These are phyloP conservation scores for Cassiopea xamachana DNA, from an alignment of 30 jellyfish, hydroid and myxozoan genomes.

Conservation along the genomic window DNA sequence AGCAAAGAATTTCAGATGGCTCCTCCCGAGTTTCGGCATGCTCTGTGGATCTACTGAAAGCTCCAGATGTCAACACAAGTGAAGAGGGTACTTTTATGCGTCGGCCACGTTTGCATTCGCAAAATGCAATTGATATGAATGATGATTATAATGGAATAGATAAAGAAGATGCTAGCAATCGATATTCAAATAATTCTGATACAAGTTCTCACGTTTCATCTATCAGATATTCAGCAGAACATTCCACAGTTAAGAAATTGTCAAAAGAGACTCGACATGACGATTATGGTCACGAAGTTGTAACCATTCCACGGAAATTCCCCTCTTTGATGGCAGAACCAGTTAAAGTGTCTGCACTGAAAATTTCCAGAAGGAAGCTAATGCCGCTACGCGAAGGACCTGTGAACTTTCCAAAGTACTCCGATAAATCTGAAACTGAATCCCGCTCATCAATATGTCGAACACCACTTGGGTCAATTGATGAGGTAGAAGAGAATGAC, in stretches of 20 bases:
- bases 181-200: background rate
- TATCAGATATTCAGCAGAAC: background rate
- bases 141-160: conserved; percentile 15
- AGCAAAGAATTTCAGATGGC: conserved; percentile 32
- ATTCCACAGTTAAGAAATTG: background rate
- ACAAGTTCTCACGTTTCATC: background rate
- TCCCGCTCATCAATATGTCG: conserved; percentile 58
- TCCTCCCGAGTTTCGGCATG: conserved; percentile 9
- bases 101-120: conserved; percentile 36
- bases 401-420: background rate
- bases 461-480: conserved; percentile 64
- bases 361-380: conserved; percentile 40
- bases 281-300: background rate
- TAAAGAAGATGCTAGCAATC: background rate
- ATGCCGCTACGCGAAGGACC: conserved; percentile 20
- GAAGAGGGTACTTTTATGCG: conserved; percentile 5
- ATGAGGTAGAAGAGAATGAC: conserved; percentile 54
- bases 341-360: conserved; percentile 55
- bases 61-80: conserved; percentile 14
- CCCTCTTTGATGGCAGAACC: conserved; percentile 29
- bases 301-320: conserved; percentile 1
- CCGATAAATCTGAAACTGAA: conserved; percentile 43
- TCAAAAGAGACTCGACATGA: background rate
- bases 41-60: conserved; percentile 27
- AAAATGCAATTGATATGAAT: conserved; percentile 30